phyloP scores from a whole-genome alignment of 2,113 vertebrate species.

The Delphinus delphis region DNA sequence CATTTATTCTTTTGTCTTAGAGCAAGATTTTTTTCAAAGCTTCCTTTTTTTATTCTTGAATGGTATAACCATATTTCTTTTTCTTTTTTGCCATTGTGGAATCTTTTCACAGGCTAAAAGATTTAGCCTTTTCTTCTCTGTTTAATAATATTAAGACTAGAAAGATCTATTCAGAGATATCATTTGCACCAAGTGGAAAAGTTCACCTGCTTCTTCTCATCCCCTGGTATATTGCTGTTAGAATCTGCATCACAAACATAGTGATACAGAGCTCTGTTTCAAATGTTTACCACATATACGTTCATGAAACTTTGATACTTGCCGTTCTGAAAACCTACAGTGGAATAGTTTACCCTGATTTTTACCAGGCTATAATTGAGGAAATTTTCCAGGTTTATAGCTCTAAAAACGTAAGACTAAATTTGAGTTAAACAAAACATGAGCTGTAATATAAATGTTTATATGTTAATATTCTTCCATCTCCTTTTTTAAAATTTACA shows the following conservation, averaged over 20 bases:
- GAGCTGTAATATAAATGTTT: background rate
- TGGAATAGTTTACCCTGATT: background rate
- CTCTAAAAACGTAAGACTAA: background rate
- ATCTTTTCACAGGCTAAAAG: background rate
- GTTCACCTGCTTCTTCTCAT: background rate
- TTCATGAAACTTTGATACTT: background rate
- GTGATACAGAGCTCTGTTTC: background rate
- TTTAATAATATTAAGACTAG: conserved; percentile 13
- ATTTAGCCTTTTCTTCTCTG: background rate
- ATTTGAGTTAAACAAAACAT: background rate
- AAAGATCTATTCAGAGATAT: background rate
- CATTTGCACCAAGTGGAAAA: background rate
- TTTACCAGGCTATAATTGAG: background rate
- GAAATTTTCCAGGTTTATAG: background rate
- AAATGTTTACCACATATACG: background rate
- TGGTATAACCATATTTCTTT: background rate
- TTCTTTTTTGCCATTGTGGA: background rate
- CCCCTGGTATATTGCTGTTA: background rate
- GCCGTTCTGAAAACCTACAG: background rate
- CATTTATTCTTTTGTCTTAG: conserved; percentile 20
- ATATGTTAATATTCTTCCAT: background rate
- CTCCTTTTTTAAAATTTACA: background rate
- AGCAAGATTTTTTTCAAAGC: background rate
- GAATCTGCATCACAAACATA: background rate
- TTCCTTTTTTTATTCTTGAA: background rate